These are phyloP conservation scores for Xylocopa sonorina DNA, from an alignment of 1,140 invertebrate genomes.

Conservation along the genomic window DNA sequence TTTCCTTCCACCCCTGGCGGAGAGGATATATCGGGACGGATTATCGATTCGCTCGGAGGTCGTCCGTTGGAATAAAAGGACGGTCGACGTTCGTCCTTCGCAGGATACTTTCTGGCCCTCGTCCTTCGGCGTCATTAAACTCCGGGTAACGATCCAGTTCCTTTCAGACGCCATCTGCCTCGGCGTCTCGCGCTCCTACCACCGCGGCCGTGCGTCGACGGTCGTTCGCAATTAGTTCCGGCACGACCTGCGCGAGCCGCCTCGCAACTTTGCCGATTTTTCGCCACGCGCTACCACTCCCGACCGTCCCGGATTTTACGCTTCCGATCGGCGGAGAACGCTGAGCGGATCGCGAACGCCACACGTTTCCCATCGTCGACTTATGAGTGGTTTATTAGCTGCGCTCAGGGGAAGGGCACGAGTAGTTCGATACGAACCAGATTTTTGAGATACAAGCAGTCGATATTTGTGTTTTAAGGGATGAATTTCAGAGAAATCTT, in stretches of 20 bases:
- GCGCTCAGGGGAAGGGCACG: too few relatives aligned
- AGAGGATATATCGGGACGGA: conserved; percentile 71
- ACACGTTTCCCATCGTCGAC: background rate
- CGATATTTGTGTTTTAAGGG: too few relatives aligned
- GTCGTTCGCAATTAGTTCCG: conserved; percentile 64
- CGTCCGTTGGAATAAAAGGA: conserved; percentile 68
- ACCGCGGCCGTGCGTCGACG: background rate
- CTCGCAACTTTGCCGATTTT: conserved; percentile 28
- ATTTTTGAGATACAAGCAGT: too few relatives aligned
- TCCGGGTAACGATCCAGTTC: conserved; percentile 66
- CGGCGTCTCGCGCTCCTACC: background rate
- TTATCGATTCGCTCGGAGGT: conserved; percentile 73
- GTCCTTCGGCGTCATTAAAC: conserved; percentile 68
- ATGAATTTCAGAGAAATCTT: too few relatives aligned
- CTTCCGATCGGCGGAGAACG: background rate
- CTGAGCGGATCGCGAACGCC: background rate
- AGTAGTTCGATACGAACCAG: too few relatives aligned
- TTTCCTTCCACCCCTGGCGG: conserved; percentile 55
- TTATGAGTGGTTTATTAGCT: background rate
- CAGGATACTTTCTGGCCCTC: conserved; percentile 57
- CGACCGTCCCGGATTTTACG: background rate
- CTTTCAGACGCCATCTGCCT: conserved; percentile 63
- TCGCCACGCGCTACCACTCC: background rate
- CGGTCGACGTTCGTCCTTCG: conserved; percentile 66
- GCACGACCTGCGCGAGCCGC: conserved; percentile 48